These are phyloP conservation scores for Drosophila falleni DNA, from an alignment of 2,888 invertebrate species.

Conservation along the genomic window DNA sequence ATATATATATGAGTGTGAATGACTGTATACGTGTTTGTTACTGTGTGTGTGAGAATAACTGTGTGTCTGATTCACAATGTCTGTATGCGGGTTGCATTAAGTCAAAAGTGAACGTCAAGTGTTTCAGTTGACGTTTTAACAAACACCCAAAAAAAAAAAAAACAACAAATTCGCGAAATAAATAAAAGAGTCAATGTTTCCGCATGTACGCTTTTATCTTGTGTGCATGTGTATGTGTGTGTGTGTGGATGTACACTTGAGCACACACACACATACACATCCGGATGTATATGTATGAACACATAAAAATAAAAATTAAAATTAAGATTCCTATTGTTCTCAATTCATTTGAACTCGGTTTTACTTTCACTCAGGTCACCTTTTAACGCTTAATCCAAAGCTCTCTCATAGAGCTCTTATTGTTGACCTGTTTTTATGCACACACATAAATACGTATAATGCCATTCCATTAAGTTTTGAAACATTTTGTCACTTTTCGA, in stretches of 20 bases:
- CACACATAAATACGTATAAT: too few relatives aligned
- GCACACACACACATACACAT: slow-evolving; percentile 1
- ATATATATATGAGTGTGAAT: not conserved
- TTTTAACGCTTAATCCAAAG: too few relatives aligned
- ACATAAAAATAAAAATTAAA: slow-evolving; percentile 8
- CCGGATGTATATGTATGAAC: not conserved
- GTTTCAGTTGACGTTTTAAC: slow-evolving; percentile 58
- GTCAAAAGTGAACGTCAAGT: slow-evolving; percentile 57
- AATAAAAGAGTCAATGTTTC: slow-evolving; percentile 35
- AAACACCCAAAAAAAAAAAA: slow-evolving; percentile 52
- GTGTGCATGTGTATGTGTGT: too few relatives aligned
- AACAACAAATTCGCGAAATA: slow-evolving; percentile 34
- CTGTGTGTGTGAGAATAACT: not conserved
- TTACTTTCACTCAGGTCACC: not conserved
- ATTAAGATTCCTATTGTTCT: slow-evolving; percentile 15
- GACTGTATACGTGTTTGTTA: not conserved
- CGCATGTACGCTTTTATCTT: slow-evolving; percentile 17
- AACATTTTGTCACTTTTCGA: too few relatives aligned
- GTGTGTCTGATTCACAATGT: slow-evolving; percentile 28
- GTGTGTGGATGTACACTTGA: not conserved
- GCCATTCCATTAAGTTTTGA: too few relatives aligned
- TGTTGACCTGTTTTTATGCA: too few relatives aligned
- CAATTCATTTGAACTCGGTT: slow-evolving; percentile 7
- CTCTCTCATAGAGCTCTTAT: too few relatives aligned
- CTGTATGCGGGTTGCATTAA: slow-evolving; percentile 62